Base-by-base conservation (phyloP, 2,113 vertebrate genomes). In the Mugil cephalus region DNA sequence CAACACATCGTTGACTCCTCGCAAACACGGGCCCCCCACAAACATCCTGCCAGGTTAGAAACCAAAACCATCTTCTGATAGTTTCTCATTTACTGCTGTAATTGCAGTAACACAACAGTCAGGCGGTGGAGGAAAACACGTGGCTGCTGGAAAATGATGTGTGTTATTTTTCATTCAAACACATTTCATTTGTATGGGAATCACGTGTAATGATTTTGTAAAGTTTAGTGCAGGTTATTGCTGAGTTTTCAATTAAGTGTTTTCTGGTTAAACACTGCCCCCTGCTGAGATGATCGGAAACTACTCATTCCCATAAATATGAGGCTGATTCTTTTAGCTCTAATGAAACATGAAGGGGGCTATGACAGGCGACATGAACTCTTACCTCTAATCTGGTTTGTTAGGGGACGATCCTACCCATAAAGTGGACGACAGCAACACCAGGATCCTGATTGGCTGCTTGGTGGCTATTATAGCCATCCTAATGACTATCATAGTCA, bases 401-500 rank as follows among this genome's bases (percentile, higher is more conserved):
- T 69, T 24, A 94, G 93, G 82, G 15, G 92, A 93, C 1, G 91
- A 99, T 83, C 97, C 97, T 1, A 98, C 95, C 0, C 97, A 98
- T 74, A 99, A 99, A 84, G 88, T 95, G 0, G 98, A 99, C 0
- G 97, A 99, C 86, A 99, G 97, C 93, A 96, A 96, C 68, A 99
- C 97, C 0, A 93, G 96, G 60, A 96, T 99, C 80, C 92, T 99
- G 85, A 96, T 99, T 10, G 97, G 96, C 46, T 99, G 97, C 85
- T 86, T 99, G 86, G 97, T 99, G 74, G 97, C 97, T 0, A 97
- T 99, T 84, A 99, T 99, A 74, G 96, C 95, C 82, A 98, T 99
- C 82, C 92, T 99, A 5, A 70, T 96, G 79, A 94, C 96, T 38
- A 96, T 99, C 80, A 99, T 99, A 5, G 95, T 98, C 88, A 98